phyloP scores from a whole-genome alignment of 1,140 invertebrate genomes.

The Musca domestica region DNA sequence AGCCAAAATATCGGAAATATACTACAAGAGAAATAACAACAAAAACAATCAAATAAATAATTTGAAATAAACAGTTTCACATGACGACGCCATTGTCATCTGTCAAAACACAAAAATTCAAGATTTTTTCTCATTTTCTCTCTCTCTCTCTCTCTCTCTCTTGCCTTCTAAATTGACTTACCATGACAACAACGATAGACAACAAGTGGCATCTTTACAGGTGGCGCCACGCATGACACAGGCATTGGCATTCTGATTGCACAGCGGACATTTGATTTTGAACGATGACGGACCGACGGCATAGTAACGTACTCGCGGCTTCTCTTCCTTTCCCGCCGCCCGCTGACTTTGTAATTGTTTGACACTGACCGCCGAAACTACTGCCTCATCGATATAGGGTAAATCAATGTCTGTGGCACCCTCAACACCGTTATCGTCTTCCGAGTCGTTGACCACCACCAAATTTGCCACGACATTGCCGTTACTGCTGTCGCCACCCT shows the following conservation, averaged over 20 bases:
- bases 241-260: slow-evolving; percentile 40
- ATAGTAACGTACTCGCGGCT: slow-evolving; percentile 41
- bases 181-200: slow-evolving; percentile 45
- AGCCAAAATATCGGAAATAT: slow-evolving; percentile 49
- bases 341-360: slow-evolving; percentile 11
- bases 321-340: slow-evolving; percentile 2
- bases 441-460: slow-evolving; percentile 39
- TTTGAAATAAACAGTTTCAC: not conserved
- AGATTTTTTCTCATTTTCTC: not conserved
- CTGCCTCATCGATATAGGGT: slow-evolving; percentile 43
- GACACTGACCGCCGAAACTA: slow-evolving; percentile 18
- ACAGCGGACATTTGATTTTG: slow-evolving; percentile 43
- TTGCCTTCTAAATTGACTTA: slow-evolving; percentile 30
- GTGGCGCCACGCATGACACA: slow-evolving; percentile 47
- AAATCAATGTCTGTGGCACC: slow-evolving; percentile 27
- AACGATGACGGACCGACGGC: slow-evolving; percentile 46
- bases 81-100: not conserved
- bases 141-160: too few relatives aligned
- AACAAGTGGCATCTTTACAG: slow-evolving; percentile 44
- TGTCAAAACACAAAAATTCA: not conserved
- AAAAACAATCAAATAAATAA: not conserved
- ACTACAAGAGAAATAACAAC: slow-evolving; percentile 24
- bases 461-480: slow-evolving; percentile 48
- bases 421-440: slow-evolving; percentile 31
- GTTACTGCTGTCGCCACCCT: slow-evolving; percentile 40